These are phyloP conservation scores for Acipenser oxyrinchus DNA, from an alignment of 2,797 vertebrate genomes.

Conservation along the genomic window DNA sequence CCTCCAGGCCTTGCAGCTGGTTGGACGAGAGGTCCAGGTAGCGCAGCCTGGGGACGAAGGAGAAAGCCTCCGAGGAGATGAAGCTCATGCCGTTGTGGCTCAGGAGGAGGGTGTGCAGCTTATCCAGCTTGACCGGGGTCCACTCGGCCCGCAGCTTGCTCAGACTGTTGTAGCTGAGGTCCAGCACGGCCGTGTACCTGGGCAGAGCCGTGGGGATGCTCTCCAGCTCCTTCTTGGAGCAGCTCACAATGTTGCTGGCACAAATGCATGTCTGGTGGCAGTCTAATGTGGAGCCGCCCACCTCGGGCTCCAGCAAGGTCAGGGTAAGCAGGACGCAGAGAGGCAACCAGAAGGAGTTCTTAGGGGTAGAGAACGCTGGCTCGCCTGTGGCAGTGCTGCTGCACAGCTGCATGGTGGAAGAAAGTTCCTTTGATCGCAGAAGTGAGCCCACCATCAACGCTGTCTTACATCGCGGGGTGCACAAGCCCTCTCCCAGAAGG, in stretches of 20 bases:
- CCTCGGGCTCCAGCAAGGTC: conserved; percentile 36
- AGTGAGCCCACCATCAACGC: conserved; percentile 30
- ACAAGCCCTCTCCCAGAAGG: conserved; percentile 1
- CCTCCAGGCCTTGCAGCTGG: conserved; percentile 67
- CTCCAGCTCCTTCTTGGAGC: conserved; percentile 79
- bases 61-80: conserved; percentile 85
- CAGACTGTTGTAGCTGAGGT: conserved; percentile 88
- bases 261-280: conserved; percentile 82
- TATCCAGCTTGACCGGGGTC: conserved; percentile 63
- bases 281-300: conserved; percentile 44
- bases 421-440: conserved; percentile 33
- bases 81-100: conserved; percentile 84
- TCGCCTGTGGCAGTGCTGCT: background rate
- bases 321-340: conserved; percentile 27
- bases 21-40: conserved; percentile 93
- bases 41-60: conserved; percentile 69
- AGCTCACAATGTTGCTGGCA: conserved; percentile 93
- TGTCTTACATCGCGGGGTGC: conserved; percentile 30
- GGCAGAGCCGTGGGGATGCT: conserved; percentile 66
- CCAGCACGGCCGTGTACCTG: conserved; percentile 73
- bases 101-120: conserved; percentile 83
- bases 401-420: conserved; percentile 41
- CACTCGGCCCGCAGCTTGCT: conserved; percentile 72
- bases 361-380: conserved; percentile 24
- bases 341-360: conserved; percentile 34